phyloP scores from a whole-genome alignment of 2,797 vertebrate genomes.

The Myotis myotis region DNA sequence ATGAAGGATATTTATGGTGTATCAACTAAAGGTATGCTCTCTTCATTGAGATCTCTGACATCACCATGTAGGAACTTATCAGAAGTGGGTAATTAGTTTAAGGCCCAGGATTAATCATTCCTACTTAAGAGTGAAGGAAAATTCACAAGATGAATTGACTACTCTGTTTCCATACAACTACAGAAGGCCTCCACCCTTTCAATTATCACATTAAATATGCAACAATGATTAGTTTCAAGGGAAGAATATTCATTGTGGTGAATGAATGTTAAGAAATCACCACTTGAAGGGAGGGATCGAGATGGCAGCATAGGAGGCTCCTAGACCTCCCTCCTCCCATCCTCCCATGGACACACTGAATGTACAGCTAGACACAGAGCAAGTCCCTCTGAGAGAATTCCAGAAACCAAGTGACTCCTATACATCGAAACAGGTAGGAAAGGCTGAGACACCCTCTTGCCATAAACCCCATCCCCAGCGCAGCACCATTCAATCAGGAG shows the following conservation, averaged over 20 bases:
- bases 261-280: neutral
- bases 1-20: neutral
- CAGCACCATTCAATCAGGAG: neutral
- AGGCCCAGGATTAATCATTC: slow-evolving; percentile 6
- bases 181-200: slow-evolving; percentile 35
- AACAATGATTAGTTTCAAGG: slow-evolving; percentile 31
- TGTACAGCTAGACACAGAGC: neutral
- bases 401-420: neutral
- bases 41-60: neutral
- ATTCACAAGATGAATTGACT: neutral
- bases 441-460: neutral
- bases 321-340: neutral
- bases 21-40: neutral
- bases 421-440: neutral
- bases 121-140: slow-evolving; percentile 34
- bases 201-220: neutral
- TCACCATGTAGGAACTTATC: slow-evolving; percentile 26
- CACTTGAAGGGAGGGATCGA: neutral
- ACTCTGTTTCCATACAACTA: neutral
- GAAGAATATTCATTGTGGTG: slow-evolving; percentile 30
- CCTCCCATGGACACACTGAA: neutral
- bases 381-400: neutral
- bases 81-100: neutral
- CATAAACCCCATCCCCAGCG: neutral
- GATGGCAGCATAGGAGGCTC: neutral